Percentiles rank a stretch among this genome's conserved stretches.
Conservation (phyloP, 64 coral and sea anemone genomes). For the Dendrophyllia cribrosa region DNA sequence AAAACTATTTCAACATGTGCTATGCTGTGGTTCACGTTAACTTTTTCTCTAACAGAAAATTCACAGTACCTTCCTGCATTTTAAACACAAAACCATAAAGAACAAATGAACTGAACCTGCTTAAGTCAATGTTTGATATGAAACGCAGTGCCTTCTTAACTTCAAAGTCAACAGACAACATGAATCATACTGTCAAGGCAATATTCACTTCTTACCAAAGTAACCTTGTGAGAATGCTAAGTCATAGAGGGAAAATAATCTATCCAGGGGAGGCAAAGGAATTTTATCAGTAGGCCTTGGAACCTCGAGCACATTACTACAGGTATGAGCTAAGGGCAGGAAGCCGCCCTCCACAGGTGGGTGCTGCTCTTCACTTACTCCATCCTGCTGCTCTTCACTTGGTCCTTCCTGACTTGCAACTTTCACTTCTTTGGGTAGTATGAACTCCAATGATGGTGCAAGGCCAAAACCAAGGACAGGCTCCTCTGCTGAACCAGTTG, state of each 20-base stretch:
- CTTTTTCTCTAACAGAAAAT: too few species aligned
- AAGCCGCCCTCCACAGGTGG: slow-evolving; percentile 16
- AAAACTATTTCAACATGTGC: too few species aligned
- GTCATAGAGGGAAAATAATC: slow-evolving; percentile 63
- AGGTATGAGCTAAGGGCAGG: slow-evolving; percentile 67
- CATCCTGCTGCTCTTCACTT: not conserved
- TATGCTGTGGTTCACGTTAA: too few species aligned
- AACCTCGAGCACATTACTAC: slow-evolving; percentile 57
- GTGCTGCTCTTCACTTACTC: not conserved
- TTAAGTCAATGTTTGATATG: too few species aligned
- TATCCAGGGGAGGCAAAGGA: slow-evolving; percentile 47
- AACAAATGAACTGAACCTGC: too few species aligned
- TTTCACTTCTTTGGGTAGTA: slow-evolving; percentile 46
- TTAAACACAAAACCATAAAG: too few species aligned
- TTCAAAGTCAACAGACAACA: too few species aligned
- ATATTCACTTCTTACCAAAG: slow-evolving; percentile 62
- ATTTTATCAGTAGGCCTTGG: slow-evolving; percentile 48
- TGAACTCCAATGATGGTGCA: slow-evolving; percentile 50
- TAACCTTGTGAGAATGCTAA: slow-evolving; percentile 59
- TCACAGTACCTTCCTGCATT: too few species aligned
- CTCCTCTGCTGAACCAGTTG: slow-evolving; percentile 62
- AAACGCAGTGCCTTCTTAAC: too few species aligned
- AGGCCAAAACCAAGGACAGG: slow-evolving; percentile 62
- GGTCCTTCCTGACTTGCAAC: slow-evolving; percentile 6
- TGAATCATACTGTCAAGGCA: not conserved